phyloP scores from a whole-genome alignment of 2,113 vertebrate species.

The Cavia aperea region DNA sequence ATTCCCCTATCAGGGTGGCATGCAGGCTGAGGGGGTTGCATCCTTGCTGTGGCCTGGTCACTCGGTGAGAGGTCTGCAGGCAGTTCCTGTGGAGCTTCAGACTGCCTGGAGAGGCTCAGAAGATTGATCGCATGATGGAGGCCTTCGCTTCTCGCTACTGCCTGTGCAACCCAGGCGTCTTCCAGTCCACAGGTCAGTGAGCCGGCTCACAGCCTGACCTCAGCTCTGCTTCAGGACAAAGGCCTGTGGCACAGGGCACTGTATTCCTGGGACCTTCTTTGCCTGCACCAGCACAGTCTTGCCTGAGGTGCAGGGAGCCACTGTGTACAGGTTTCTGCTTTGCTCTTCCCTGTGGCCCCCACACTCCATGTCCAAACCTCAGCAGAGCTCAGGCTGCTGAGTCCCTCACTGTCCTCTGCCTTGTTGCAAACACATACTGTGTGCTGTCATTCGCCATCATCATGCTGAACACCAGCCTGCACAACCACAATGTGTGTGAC shows the following conservation, averaged over 20 bases:
- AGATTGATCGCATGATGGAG: constrained; percentile 92
- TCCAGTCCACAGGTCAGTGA: constrained; percentile 95
- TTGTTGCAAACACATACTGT: constrained; percentile 91
- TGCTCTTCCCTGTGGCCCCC: neutral
- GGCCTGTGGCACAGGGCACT: neutral
- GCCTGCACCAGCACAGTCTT: no score
- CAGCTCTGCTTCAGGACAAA: no score
- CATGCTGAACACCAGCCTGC: constrained; percentile 96
- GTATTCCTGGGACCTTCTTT: neutral
- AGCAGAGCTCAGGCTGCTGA: neutral
- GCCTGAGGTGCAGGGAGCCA: neutral
- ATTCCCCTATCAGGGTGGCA: neutral
- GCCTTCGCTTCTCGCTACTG: constrained; percentile 96
- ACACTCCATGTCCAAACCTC: neutral
- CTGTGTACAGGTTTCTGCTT: neutral
- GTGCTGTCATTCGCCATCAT: constrained; percentile 97
- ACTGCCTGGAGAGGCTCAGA: constrained; percentile 77
- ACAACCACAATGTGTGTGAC: constrained; percentile 96
- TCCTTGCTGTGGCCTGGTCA: neutral
- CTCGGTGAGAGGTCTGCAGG: neutral
- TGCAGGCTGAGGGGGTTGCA: constrained; percentile 43
- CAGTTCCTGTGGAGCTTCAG: constrained; percentile 88
- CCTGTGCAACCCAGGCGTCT: constrained; percentile 95
- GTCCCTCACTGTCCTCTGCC: neutral
- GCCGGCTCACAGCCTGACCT: rapidly evolving